Evolutionary conservation across 2,888 invertebrate species (phyloP), one percentile per base, ranked within the genome.

Genomic region (Drosophila prostipennis): DNA sequence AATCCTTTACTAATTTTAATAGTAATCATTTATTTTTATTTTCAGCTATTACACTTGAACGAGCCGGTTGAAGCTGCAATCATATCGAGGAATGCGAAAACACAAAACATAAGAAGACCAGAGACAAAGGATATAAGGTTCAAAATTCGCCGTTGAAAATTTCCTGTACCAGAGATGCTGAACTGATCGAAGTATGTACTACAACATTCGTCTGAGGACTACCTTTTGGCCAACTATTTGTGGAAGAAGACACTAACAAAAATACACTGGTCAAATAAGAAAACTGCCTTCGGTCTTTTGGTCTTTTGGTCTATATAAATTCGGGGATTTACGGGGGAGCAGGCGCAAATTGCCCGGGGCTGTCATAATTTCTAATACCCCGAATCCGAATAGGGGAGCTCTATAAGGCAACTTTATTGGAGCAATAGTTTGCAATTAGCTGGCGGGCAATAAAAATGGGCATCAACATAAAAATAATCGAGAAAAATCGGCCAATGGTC

Each of bases 391-490:
- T 77, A 67, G 77, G 72, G 82, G 77, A 1, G 77, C 61, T 58
- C 69, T 40, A 42, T 80, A 82, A 86, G 80, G 86, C 83, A 79
- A 80, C 74, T 86, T 82, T 82, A 82, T 82, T 80, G 57, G 58
- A 40, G 82, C 87, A 85, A 85, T 85, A 85, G 85, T 85, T 85
- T 79, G 87, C 85, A 85, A 85, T 85, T 85, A 85, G 80, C 76
- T 59, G 23, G 37, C 19, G 46, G 26, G 70, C 55, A 57, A 79
- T 88, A 88, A 86, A 89, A 89, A 78, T 58, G 74, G 77, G 79
- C 84, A 89, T 89, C 87, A 87, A 76, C 88, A 89, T 89, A 84
- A 87, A 86, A 86, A 80, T 86, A 83, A 83, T 83, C 83, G 80
- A 74, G 73, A 55, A 59, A 74, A 75, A 72, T 70, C 69, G 53